Evolutionary conservation across 2,797 vertebrate species (phyloP).

Genomic region (Rhyacichthys aspro): DNA sequence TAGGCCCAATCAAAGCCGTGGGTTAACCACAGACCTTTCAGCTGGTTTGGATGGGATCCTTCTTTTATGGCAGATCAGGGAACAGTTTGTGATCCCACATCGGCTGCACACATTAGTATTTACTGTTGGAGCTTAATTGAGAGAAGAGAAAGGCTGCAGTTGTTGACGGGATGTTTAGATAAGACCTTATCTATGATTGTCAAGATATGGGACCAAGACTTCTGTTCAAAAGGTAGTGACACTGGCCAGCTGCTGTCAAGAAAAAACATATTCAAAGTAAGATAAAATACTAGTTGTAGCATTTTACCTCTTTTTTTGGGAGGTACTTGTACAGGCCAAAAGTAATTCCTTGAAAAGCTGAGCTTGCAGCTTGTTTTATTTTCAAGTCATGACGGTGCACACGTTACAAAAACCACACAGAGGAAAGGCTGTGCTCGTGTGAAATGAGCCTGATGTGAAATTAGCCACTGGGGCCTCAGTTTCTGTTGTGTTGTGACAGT

Average conservation of each 20-base stretch:
- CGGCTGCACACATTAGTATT: slow-evolving; percentile 39
- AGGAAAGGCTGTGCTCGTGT: slow-evolving; percentile 24
- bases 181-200: slow-evolving; percentile 13
- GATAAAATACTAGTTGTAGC: not conserved
- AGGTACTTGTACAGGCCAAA: not conserved
- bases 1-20: slow-evolving; percentile 36
- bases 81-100: slow-evolving; percentile 48
- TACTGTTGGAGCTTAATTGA: slow-evolving; percentile 35
- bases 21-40: slow-evolving; percentile 63
- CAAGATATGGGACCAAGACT: not conserved
- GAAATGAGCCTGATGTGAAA: slow-evolving; percentile 25
- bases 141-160: slow-evolving; percentile 26
- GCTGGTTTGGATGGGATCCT: slow-evolving; percentile 57
- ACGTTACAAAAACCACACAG: slow-evolving; percentile 12
- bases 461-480: slow-evolving; percentile 16
- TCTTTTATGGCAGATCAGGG: slow-evolving; percentile 48
- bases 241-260: not conserved
- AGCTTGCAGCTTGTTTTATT: not conserved
- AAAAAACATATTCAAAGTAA: not conserved
- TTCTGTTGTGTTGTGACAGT: slow-evolving; percentile 52
- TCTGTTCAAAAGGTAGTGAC: not conserved
- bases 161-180: slow-evolving; percentile 12
- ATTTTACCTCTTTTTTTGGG: not conserved
- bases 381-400: slow-evolving; percentile 2
- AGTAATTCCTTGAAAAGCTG: not conserved